phyloP scores from a whole-genome alignment of 1,140 invertebrate species.

The Goniozus legneri region DNA sequence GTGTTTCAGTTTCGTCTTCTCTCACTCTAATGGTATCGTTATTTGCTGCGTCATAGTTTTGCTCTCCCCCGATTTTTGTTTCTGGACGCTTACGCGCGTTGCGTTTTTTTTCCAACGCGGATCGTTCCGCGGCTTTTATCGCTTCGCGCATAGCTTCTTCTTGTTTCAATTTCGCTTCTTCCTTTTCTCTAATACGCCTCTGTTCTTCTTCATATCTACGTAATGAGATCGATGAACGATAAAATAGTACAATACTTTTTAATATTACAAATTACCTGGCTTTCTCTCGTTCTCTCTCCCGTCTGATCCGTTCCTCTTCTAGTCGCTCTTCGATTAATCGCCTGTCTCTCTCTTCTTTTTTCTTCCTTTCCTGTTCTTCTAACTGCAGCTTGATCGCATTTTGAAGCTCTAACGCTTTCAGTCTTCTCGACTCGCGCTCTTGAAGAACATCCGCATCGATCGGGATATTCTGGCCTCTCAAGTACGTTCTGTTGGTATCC shows the following conservation, averaged over 20 bases:
- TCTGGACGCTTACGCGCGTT: conserved; percentile 59
- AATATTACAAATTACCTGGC: conserved; percentile 44
- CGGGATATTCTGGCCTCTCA: conserved; percentile 71
- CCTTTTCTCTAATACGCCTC: conserved; percentile 40
- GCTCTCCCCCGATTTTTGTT: conserved; percentile 29
- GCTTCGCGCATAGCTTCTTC: conserved; percentile 38
- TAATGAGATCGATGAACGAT: too few species aligned
- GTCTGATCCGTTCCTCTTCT: conserved; percentile 65
- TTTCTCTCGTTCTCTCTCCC: conserved; percentile 64
- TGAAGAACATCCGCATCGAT: conserved; percentile 64
- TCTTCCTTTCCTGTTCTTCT: conserved; percentile 64
- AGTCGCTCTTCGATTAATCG: conserved; percentile 61
- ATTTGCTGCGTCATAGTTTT: too few species aligned
- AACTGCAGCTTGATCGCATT: conserved; percentile 70
- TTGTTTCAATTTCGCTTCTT: conserved; percentile 40
- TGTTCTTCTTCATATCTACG: conserved; percentile 51
- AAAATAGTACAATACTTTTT: too few species aligned
- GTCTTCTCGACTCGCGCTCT: conserved; percentile 64
- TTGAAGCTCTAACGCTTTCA: conserved; percentile 69
- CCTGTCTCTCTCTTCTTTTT: conserved; percentile 63
- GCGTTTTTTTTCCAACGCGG: conserved; percentile 60
- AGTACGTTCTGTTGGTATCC: conserved; percentile 57
- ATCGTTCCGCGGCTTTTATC: conserved; percentile 58
- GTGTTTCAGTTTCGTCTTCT: not conserved
- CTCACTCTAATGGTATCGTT: not conserved